A percentile compares a stretch with the other conserved stretches of the same genome.
phyloP scores from a whole-genome alignment of 30 jellyfish, hydroid and myxozoan species.

The Sanderia malayensis region DNA sequence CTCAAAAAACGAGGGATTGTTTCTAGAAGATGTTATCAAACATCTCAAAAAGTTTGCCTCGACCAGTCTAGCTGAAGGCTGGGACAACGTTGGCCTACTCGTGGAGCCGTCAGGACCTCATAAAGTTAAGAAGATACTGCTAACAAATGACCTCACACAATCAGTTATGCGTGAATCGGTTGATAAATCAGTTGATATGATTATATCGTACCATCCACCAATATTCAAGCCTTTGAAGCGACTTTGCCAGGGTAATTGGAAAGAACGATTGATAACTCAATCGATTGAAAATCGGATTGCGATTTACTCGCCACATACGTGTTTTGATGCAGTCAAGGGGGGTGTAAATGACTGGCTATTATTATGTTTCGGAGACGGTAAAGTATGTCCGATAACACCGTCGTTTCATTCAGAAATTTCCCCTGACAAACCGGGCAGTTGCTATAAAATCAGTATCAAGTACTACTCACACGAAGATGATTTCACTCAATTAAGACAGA shows the following conservation, averaged over 20 bases:
- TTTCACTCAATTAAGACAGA: not conserved
- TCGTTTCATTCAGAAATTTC: constrained; percentile 22
- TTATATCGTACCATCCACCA: constrained; percentile 97
- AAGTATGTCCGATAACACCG: constrained; percentile 20
- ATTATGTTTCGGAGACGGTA: constrained; percentile 65
- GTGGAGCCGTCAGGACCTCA: constrained; percentile 86
- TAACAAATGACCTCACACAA: constrained; percentile 90
- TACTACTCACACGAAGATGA: not conserved
- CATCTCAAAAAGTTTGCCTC: constrained; percentile 63
- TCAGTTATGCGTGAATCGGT: constrained; percentile 81
- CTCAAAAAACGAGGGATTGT: constrained; percentile 36
- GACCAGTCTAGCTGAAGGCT: constrained; percentile 74
- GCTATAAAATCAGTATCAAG: constrained; percentile 14
- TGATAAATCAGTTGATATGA: constrained; percentile 48
- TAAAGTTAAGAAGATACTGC: constrained; percentile 54
- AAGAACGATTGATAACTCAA: constrained; percentile 66
- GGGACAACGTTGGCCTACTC: constrained; percentile 99
- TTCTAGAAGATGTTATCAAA: constrained; percentile 62
- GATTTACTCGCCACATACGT: constrained; percentile 92
- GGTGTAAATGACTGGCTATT: constrained; percentile 97
- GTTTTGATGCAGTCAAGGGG: constrained; percentile 84
- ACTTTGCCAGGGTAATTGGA: constrained; percentile 72
- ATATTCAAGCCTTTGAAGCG: constrained; percentile 75
- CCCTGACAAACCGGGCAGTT: constrained; percentile 10
- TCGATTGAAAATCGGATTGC: constrained; percentile 89